phyloP scores from a whole-genome alignment of 2,113 vertebrate species.

The Psophia crepitans region DNA sequence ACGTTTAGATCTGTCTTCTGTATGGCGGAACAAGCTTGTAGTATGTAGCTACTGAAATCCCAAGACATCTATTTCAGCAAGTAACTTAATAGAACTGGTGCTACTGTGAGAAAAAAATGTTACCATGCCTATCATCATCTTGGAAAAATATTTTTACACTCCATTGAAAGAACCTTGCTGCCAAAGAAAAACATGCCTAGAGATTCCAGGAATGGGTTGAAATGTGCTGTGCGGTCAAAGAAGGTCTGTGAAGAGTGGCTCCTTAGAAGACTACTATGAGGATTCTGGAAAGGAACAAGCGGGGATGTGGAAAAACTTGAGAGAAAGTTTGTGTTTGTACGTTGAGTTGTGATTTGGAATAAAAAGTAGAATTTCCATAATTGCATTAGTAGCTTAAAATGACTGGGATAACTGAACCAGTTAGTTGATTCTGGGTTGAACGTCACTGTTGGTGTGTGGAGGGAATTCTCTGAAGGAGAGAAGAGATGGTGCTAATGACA shows the following conservation, averaged over 20 bases:
- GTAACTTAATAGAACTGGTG: not conserved
- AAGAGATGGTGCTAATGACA: not conserved
- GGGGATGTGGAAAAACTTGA: not conserved
- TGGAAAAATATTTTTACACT: not conserved
- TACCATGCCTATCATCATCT: not conserved
- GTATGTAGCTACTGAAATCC: not conserved
- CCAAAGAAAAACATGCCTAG: not conserved
- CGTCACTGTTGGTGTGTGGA: not conserved
- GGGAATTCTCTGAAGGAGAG: not conserved
- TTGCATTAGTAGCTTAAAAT: not conserved
- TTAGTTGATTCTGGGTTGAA: not conserved
- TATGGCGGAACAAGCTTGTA: not conserved
- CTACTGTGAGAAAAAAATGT: not conserved
- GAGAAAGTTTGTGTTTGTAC: not conserved
- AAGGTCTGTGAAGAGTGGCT: not conserved
- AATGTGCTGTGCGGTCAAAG: rapidly evolving
- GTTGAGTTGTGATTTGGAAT: not conserved
- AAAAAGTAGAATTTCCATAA: not conserved
- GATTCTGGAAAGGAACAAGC: not conserved
- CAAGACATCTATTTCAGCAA: not conserved
- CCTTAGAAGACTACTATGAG: not conserved
- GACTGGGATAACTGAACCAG: not conserved
- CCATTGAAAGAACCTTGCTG: not conserved
- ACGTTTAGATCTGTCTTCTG: not conserved
- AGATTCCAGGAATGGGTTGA: not conserved